Evolutionary conservation across 2,797 vertebrate species (phyloP), one percentile per base, ranked within the genome.

Genomic region (Aeoliscus strigatus): DNA sequence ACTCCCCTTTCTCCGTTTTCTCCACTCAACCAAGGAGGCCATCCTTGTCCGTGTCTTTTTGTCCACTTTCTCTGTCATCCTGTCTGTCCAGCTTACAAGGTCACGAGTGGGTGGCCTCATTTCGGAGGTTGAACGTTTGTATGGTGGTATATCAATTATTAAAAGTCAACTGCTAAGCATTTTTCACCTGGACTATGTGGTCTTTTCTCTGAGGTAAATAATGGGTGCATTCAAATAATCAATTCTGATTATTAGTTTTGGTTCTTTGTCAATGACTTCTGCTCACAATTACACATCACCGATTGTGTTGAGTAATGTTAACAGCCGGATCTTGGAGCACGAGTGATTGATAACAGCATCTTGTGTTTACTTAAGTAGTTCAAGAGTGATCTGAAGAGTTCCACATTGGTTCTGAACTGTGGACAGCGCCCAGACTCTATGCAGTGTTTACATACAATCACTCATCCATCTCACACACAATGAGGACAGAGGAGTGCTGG

Each of bases 401-500:
- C 58, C 65, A 58, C 43, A 26, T 33, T 51, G 53, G 70, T 62
- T 77, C 32, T 53, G 54, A 59, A 36, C 37, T 9, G 48, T 49
- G 58, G 64, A 51, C 60, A 34, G 37, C 48, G 58, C 43, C 41
- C 34, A 21, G 57, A 70, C 66, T 39, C 54, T 50, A 45, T 48
- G 64, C 56, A 14, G 40, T 77, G 73, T 81, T 85, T 78, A 81
- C 73, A 73, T 67, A 71, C 55, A 72, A 56, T 81, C 73, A 73
- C 56, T 80, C 76, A 80, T 72, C 62, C 73, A 53, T 76, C 64
- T 50, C 40, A 10, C 59, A 70, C 66, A 69, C 68, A 71, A 53
- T 47, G 29, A 51, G 63, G 75, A 75, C 40, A 50, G 74, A 81
- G 21, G 66, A 71, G 60, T 50, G 64, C 59, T 66, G 67, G 53